Evolutionary conservation across 2,113 vertebrate species (phyloP), one percentile per base, ranked within the genome.

Genomic region (Heloderma charlesbogerti): DNA sequence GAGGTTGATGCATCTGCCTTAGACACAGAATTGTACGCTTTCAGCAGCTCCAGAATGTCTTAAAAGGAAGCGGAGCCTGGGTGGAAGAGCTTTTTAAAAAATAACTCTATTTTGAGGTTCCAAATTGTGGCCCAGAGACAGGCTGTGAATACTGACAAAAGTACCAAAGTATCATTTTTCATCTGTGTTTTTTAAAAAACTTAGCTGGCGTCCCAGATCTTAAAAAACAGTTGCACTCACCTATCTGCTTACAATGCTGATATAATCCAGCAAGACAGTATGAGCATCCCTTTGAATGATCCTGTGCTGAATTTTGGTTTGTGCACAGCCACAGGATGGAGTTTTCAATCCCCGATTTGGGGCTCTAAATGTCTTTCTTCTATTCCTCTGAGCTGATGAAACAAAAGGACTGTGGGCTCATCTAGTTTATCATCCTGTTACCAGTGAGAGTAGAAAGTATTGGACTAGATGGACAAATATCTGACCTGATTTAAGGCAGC

Each of bases 61-160:
- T 69, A 29, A 91, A 96, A 34, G 1, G 3, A 75, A 88, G 51
- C 0, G 0, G 29, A 77, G 51, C 67, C 88, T 57, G 45, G 79
- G 66, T 60, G n/a, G 74, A 81, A 88, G 43, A 91, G 51, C 67
- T 90, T 92, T 92, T 93, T 88, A 34, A 90, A 86, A 34, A 48
- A 71, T 85, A 75, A 7, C 1, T 10, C 82, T 57, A 1, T 13
- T 37, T 89, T 90, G 89, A 88, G 92, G 88, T 84, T 77, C 77
- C 81, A 75, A 0, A 74, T 43, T 40, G 34, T 83, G 43, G 29
- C 57, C 54, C 25, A 34, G 60, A 37, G 69, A 75, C 45, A 18
- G 57, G 43, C 48, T 40, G 1, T 84, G 80, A 87, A n/a, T 1
- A 10, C 34, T 78, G 79, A 85, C 31, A 86, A 86, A 88, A 91